A percentile compares a stretch with the other conserved stretches of the same genome.
phyloP scores from a whole-genome alignment of 2,113 vertebrate genomes.

The Anguilla rostrata region DNA sequence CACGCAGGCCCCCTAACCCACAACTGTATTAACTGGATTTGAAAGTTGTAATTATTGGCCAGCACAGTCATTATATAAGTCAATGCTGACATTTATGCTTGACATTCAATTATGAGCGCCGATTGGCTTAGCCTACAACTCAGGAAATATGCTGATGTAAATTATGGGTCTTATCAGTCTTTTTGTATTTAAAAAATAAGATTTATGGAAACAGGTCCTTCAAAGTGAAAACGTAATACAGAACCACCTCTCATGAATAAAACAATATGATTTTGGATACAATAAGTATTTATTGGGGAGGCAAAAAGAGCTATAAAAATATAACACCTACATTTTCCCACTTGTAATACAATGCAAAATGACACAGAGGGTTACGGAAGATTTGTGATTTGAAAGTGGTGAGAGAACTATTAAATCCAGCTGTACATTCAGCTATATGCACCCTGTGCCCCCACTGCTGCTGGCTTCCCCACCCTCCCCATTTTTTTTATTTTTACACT shows the following conservation, averaged over 20 bases:
- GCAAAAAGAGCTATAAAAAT: neutral
- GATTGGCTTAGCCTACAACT: neutral
- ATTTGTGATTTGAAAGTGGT: neutral
- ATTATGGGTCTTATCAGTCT: neutral
- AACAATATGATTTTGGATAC: neutral
- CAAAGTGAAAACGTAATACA: neutral
- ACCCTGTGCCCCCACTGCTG: neutral
- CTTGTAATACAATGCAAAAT: neutral
- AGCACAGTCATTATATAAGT: neutral
- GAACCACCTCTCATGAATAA: neutral
- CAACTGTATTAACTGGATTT: neutral
- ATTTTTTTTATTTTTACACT: neutral
- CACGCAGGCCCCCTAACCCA: neutral
- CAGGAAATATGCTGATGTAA: neutral
- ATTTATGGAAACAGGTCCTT: neutral
- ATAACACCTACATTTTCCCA: neutral
- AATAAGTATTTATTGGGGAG: neutral
- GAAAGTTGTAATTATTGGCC: neutral
- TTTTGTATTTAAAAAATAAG: neutral
- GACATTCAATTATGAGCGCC: neutral
- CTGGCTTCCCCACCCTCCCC: neutral
- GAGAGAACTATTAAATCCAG: neutral
- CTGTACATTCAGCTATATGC: neutral
- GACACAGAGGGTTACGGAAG: neutral
- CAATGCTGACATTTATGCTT: neutral